phyloP scores from a whole-genome alignment of 2,113 vertebrate species.

The Semicossyphus pulcher region DNA sequence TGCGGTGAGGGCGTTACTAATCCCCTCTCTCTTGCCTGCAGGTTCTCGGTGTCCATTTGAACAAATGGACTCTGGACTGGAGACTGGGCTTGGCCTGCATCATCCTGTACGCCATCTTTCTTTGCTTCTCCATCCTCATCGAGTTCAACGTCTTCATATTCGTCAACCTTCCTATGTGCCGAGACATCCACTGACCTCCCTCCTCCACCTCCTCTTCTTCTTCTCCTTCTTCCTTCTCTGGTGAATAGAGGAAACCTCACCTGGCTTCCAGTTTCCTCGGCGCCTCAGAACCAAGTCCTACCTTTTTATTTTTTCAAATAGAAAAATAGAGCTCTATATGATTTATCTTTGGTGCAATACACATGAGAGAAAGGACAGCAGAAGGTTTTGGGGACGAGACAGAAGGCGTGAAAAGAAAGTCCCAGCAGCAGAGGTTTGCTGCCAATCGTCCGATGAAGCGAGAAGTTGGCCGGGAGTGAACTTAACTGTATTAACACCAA shows the following conservation, averaged over 20 bases:
- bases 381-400: slow-evolving; percentile 19
- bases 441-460: slow-evolving; percentile 8
- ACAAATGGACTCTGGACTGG: slow-evolving; percentile 95
- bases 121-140: slow-evolving; percentile 96
- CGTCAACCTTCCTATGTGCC: slow-evolving; percentile 96
- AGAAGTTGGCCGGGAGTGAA: slow-evolving; percentile 20
- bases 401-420: slow-evolving; percentile 23
- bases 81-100: slow-evolving; percentile 92
- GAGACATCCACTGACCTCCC: slow-evolving; percentile 82
- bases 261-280: slow-evolving; percentile 46
- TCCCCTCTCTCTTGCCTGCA: slow-evolving; percentile 61
- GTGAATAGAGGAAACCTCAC: slow-evolving; percentile 38
- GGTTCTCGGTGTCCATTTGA: slow-evolving; percentile 94
- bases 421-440: slow-evolving; percentile 37
- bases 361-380: slow-evolving; percentile 14
- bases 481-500: slow-evolving; percentile 32
- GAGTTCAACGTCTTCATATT: slow-evolving; percentile 98
- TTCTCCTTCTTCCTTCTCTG: slow-evolving; percentile 18
- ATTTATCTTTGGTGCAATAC: slow-evolving; percentile 75
- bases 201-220: background rate
- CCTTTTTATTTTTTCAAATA: slow-evolving; percentile 32
- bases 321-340: slow-evolving; percentile 52
- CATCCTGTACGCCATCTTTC: slow-evolving; percentile 90
- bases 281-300: slow-evolving; percentile 39
- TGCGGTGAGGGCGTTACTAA: too few species aligned